These are phyloP conservation scores for Netelia melanura DNA, from an alignment of 2,888 invertebrate species.

Conservation along the genomic window DNA sequence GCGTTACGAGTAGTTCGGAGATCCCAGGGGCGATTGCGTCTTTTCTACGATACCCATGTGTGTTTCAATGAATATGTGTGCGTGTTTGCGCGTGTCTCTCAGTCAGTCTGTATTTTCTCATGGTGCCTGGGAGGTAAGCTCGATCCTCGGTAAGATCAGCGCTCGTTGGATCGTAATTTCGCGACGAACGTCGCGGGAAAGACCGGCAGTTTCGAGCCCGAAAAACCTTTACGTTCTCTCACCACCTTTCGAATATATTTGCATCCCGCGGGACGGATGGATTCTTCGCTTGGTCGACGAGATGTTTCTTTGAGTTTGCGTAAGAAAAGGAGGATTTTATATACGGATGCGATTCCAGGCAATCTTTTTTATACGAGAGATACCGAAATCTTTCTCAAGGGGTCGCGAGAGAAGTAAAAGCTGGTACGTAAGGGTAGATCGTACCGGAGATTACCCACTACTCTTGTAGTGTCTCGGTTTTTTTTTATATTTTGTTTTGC, in stretches of 20 bases:
- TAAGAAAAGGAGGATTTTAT: conserved; percentile 5
- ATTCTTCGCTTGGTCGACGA: conserved; percentile 22
- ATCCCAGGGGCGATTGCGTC: conserved; percentile 56
- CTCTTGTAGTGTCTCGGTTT: conserved; percentile 33
- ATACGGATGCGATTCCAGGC: conserved; percentile 45
- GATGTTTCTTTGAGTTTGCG: conserved; percentile 29
- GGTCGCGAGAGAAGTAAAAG: conserved; percentile 33
- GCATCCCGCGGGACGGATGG: conserved; percentile 13
- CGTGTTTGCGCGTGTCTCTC: conserved; percentile 10
- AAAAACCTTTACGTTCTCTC: not conserved
- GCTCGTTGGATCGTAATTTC: conserved; percentile 62
- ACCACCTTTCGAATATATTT: conserved; percentile 15
- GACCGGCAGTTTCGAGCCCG: conserved; percentile 49
- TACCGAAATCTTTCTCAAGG: conserved; percentile 48
- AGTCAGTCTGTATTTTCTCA: conserved; percentile 18
- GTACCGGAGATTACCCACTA: conserved; percentile 59
- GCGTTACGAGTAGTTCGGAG: conserved; percentile 30
- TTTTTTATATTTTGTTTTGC: not conserved
- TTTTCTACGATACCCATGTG: conserved; percentile 1
- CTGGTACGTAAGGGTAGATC: conserved; percentile 47
- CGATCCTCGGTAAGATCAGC: conserved; percentile 51
- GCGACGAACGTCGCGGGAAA: conserved; percentile 54
- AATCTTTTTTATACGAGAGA: conserved; percentile 55
- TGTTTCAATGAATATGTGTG: not conserved
- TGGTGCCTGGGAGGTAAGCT: conserved; percentile 39